phyloP scores from a whole-genome alignment of 2,888 invertebrate genomes.

The Dilophus febrilis region DNA sequence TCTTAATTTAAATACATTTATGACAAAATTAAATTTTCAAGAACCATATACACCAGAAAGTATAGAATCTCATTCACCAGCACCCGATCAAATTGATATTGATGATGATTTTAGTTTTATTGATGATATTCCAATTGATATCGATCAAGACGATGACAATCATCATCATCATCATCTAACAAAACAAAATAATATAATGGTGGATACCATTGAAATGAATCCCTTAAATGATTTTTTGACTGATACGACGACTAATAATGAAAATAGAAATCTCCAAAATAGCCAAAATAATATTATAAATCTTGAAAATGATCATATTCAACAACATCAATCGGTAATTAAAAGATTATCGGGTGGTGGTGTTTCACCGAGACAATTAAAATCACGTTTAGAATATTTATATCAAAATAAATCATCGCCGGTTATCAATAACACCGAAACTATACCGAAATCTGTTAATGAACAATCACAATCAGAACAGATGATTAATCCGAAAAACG shows the following conservation, averaged over 20 bases:
- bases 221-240: constrained; percentile 11
- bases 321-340: not conserved
- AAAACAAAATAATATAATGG: not conserved
- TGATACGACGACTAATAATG: constrained; percentile 6
- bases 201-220: not conserved
- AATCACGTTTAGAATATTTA: constrained; percentile 35
- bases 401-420: not conserved
- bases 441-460: too few relatives aligned
- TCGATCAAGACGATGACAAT: constrained; percentile 19
- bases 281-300: constrained; percentile 4
- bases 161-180: constrained; percentile 9
- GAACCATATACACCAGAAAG: constrained; percentile 76
- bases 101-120: constrained; percentile 22
- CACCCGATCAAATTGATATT: constrained; percentile 30
- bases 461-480: too few relatives aligned
- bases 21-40: constrained; percentile 24
- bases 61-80: constrained; percentile 57
- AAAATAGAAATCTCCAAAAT: constrained; percentile 5
- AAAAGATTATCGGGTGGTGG: constrained; percentile 24
- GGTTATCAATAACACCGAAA: too few relatives aligned
- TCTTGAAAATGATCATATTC: constrained; percentile 1
- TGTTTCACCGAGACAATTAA: constrained; percentile 46
- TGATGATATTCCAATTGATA: constrained; percentile 14
- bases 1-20: constrained; percentile 19
- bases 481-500: too few relatives aligned